Conservation (phyloP, 2,113 vertebrate species). For the Machaerirhynchus nigripectus region DNA sequence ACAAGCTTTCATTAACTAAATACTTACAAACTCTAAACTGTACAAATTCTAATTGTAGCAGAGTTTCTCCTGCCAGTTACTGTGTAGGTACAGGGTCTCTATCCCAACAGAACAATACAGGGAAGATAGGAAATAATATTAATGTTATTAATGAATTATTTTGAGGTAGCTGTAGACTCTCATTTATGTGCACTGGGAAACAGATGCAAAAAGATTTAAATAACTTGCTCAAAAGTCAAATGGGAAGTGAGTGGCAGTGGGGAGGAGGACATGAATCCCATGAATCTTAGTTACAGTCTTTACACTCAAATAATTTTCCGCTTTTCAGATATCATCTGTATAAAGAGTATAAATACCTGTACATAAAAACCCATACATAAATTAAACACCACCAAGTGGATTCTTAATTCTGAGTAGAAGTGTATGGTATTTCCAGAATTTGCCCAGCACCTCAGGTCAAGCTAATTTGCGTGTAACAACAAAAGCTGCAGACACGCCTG, state of each 20-base stretch:
- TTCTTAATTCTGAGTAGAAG: not conserved
- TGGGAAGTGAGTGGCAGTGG: not conserved
- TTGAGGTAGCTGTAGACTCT: not conserved
- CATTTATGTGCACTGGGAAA: not conserved
- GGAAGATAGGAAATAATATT: not conserved
- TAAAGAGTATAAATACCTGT: not conserved
- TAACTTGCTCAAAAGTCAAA: not conserved
- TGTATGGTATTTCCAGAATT: not conserved
- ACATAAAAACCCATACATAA: not conserved
- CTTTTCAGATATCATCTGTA: not conserved
- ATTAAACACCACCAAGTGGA: not conserved
- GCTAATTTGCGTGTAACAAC: slow-evolving; percentile 2
- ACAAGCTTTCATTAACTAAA: not conserved
- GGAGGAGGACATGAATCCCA: not conserved
- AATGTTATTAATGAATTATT: not conserved
- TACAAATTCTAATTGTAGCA: not conserved
- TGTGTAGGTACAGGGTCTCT: not conserved
- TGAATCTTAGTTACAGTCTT: not conserved
- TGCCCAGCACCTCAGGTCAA: not conserved
- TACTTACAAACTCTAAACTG: not conserved
- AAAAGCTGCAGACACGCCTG: not conserved
- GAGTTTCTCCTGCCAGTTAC: not conserved
- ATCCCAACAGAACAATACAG: not conserved
- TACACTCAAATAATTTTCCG: not conserved
- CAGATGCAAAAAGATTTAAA: not conserved